Percentiles rank a stretch among this genome's conserved stretches.
phyloP scores from a whole-genome alignment of 2,888 invertebrate genomes.

The Erebia aethiops region DNA sequence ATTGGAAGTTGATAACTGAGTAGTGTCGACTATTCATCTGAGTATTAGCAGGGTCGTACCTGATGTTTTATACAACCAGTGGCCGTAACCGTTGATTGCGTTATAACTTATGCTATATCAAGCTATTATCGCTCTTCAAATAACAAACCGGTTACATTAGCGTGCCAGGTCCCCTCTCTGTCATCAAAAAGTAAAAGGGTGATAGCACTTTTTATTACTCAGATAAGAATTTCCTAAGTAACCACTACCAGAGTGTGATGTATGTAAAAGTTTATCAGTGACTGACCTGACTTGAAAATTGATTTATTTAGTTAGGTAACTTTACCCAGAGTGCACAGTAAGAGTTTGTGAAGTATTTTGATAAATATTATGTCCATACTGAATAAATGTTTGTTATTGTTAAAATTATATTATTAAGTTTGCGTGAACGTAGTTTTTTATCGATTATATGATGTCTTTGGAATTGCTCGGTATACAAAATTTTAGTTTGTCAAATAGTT shows the following conservation, averaged over 20 bases:
- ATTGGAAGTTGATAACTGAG: not conserved
- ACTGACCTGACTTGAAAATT: not conserved
- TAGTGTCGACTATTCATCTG: not conserved
- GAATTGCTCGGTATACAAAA: too few species aligned
- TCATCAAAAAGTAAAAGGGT: constrained; percentile 35
- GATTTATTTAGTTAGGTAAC: not conserved
- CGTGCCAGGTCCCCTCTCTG: constrained; percentile 26
- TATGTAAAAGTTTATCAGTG: not conserved
- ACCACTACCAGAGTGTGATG: not conserved
- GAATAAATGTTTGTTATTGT: too few species aligned
- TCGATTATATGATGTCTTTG: too few species aligned
- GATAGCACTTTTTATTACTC: constrained; percentile 37
- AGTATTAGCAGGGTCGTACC: not conserved
- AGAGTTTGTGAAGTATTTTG: not conserved
- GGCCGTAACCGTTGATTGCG: constrained; percentile 42
- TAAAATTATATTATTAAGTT: too few species aligned
- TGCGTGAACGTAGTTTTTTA: too few species aligned
- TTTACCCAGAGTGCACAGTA: not conserved
- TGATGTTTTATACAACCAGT: constrained; percentile 33
- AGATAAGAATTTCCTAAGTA: constrained; percentile 11
- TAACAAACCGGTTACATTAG: constrained; percentile 44
- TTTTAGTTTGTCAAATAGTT: not conserved
- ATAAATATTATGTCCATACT: not conserved
- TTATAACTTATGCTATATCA: constrained; percentile 44
- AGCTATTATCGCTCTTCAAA: constrained; percentile 32